Evolutionary conservation across 2,797 vertebrate species (phyloP), one percentile per base, ranked within the genome.

Genomic region (Varecia variegata): DNA sequence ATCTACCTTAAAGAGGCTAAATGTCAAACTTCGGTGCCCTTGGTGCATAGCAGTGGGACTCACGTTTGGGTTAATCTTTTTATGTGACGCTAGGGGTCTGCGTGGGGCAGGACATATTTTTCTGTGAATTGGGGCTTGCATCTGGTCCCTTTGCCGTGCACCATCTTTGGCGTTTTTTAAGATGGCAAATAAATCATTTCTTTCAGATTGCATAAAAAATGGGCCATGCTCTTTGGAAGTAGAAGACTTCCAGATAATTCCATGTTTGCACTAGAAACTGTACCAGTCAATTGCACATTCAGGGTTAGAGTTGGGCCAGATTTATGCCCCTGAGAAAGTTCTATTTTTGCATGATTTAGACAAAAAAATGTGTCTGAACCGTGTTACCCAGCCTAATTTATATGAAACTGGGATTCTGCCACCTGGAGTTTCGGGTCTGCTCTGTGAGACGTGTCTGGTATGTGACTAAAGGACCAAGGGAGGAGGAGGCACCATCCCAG

Each of bases 271-370:
- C 52, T 94, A 88, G 97, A 97, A 98, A 97, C 97, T 7, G 0
- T 25, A 87, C 21, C 45, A 96, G 91, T 97, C 96, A 97, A 93
- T 96, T 88, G 96, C 80, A 97, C 80, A 97, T 94, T 96, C 94
- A 95, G n/a, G 76, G 80, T 92, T 79, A 89, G 92, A 90, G 96
- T 93, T 84, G 96, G 88, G 79, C 68, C 90, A 97, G 95, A 97
- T 97, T 98, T 96, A 98, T 0, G 1, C n/a, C 95, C 97, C 92
- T 97, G 81, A 98, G 97, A 97, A 98, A 97, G 93, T 97, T 68
- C 58, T 94, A 93, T 96, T 96, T 98, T 97, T 97, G 82, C 93
- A 95, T 97, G 88, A 98, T 97, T 97, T 97, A 56, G 93, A 95
- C 79, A 95, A 95, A 97, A 97, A 96, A 71, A 21, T 60, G 70